These are phyloP conservation scores for Lycaena phlaeas DNA, from an alignment of 2,888 invertebrate species.

Conservation along the genomic window DNA sequence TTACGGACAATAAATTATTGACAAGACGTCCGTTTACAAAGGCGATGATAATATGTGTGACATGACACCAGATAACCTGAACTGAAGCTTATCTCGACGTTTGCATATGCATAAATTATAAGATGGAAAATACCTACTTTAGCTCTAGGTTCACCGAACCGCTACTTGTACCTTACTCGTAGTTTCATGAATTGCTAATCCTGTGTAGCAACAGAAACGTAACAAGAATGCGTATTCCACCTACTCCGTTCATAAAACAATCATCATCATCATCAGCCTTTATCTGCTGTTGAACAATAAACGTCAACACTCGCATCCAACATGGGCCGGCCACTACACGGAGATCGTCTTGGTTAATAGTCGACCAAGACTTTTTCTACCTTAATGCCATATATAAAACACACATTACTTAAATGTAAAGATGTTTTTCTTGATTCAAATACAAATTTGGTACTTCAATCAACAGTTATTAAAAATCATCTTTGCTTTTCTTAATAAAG, in stretches of 20 bases:
- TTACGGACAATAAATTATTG: neutral
- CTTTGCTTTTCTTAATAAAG: no score
- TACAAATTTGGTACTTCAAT: neutral
- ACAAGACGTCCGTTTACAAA: neutral
- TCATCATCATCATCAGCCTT: no score
- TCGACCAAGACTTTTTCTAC: no score
- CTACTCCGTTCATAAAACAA: neutral
- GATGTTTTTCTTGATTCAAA: neutral
- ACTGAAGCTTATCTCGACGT: conserved; percentile 10
- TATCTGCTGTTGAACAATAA: no score
- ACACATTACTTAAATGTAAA: no score
- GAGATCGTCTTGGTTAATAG: no score
- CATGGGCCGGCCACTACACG: no score
- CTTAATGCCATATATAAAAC: no score
- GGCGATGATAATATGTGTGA: conserved; percentile 8
- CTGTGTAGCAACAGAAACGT: conserved; percentile 8
- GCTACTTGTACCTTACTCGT: neutral
- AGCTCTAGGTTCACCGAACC: conserved; percentile 16
- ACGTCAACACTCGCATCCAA: no score
- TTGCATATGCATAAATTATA: conserved; percentile 18
- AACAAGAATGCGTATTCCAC: neutral
- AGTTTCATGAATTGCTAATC: conserved; percentile 11
- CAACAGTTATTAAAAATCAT: no score
- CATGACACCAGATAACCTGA: conserved; percentile 23
- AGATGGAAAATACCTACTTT: conserved; percentile 14